Conservation (phyloP, 64 coral and sea anemone species). For the Dendronephthya gigantea region DNA sequence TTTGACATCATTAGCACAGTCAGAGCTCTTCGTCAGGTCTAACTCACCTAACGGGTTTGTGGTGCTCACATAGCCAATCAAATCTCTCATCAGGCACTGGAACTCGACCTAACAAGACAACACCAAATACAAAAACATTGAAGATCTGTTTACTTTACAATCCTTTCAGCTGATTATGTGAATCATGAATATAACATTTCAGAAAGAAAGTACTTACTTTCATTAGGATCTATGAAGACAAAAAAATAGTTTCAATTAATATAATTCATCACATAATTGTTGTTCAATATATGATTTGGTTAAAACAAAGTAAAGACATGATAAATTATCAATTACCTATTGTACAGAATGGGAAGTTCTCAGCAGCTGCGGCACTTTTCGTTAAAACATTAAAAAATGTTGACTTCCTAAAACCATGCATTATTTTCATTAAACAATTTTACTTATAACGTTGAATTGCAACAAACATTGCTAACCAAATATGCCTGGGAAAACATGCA, state of each 20-base stretch:
- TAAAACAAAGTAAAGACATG: background rate
- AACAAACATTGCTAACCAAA: no score
- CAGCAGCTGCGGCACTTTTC: slow-evolving; percentile 71
- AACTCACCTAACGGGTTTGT: slow-evolving; percentile 72
- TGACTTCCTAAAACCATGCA: slow-evolving; percentile 50
- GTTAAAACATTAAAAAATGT: slow-evolving; percentile 99
- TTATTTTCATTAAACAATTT: background rate
- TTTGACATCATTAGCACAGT: background rate
- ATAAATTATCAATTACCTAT: slow-evolving; percentile 45
- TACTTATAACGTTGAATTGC: no score
- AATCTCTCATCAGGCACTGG: slow-evolving; percentile 96
- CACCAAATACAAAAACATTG: background rate
- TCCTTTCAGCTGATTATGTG: no score
- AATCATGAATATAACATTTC: background rate
- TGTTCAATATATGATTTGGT: no score
- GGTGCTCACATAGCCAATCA: slow-evolving; percentile 75
- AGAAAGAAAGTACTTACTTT: slow-evolving; percentile 81
- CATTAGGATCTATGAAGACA: slow-evolving; percentile 95
- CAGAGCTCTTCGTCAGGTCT: background rate
- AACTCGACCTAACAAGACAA: slow-evolving; percentile 63
- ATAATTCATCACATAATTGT: background rate
- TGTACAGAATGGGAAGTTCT: slow-evolving; percentile 98
- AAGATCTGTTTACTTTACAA: background rate
- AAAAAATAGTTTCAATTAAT: slow-evolving; percentile 1
- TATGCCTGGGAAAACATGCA: no score